Base-by-base conservation (phyloP, 2,113 vertebrate species). In the Thunnus maccoyii region DNA sequence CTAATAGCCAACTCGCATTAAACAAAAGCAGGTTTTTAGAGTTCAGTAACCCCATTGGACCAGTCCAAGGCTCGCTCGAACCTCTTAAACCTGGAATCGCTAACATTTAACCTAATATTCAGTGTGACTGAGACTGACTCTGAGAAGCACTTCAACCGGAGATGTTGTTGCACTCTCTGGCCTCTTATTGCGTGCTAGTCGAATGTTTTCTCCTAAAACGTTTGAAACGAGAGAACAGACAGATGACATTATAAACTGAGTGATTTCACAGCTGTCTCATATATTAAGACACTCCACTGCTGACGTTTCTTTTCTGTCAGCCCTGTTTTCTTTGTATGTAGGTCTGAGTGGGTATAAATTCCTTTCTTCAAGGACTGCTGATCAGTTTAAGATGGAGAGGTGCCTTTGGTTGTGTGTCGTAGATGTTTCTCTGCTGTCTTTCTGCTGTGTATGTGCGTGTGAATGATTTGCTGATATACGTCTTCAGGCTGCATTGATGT, bases 351-450 rank as follows among this genome's bases (percentile, higher is more conserved):
- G 3, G 18, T 63, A 27, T 27, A 58, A 52, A 32, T 47, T 16
- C 67, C n/a, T 63, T 84, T 62, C 56, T 81, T 65, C 41, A 44
- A 57, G 22, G 87, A 58, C 56, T 14, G 20, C 18, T 68, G 41
- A 64, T 70, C 55, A 54, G 57, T 78, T 68, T 57, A 48, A 71
- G 30, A 75, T 57, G n/a, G 77, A 69, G 56, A 79, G 46, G 85
- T 88, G 89, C 92, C 87, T 93, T 92, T 56, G 57, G 72, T 89
- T 75, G 58, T 88, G 81, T 86, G 60, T 90, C 85, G 78, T 83
- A 84, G 67, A 87, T 72, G 56, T 84, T 75, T 81, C 69, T 88
- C 70, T 78, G 63, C 71, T 72, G 6, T 52, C 30, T 80, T 51
- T 87, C 32, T 46, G 69, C 58, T 61, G 54, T 58, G 80, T 30